Conservation (phyloP, 2,888 invertebrate species). For the Lepidonotus clava region DNA sequence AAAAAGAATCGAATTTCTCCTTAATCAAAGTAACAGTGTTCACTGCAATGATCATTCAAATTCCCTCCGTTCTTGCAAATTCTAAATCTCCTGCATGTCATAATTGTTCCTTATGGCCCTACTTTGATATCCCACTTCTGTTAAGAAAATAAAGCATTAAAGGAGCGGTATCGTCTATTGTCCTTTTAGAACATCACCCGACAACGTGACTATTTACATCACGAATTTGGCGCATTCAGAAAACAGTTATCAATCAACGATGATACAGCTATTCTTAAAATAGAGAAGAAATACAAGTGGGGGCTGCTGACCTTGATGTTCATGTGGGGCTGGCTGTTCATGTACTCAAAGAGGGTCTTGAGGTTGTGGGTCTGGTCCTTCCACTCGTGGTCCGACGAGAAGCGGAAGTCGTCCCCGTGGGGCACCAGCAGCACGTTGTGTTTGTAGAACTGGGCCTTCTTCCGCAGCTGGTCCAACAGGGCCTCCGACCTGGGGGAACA, state of each 20-base stretch:
- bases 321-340: conserved; percentile 87
- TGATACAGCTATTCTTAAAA: neutral
- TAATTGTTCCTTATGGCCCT: too few species aligned
- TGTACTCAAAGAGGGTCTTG: conserved; percentile 90
- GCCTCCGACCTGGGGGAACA: conserved; percentile 79
- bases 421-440: conserved; percentile 95
- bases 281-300: neutral
- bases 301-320: conserved; percentile 62
- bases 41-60: too few species aligned
- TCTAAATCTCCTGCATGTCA: too few species aligned
- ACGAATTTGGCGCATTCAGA: neutral
- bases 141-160: too few species aligned
- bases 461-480: conserved; percentile 92
- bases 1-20: too few species aligned
- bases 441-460: conserved; percentile 91
- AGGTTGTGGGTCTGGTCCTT: conserved; percentile 95
- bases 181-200: too few species aligned
- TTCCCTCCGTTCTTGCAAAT: too few species aligned
- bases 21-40: too few species aligned
- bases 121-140: too few species aligned
- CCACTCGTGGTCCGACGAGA: conserved; percentile 92
- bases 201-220: neutral
- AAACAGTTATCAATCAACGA: neutral
- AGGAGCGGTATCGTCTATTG: too few species aligned
- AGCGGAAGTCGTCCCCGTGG: conserved; percentile 96